Conservation (phyloP, 1,140 invertebrate species). For the Aphaenogaster floridana region DNA sequence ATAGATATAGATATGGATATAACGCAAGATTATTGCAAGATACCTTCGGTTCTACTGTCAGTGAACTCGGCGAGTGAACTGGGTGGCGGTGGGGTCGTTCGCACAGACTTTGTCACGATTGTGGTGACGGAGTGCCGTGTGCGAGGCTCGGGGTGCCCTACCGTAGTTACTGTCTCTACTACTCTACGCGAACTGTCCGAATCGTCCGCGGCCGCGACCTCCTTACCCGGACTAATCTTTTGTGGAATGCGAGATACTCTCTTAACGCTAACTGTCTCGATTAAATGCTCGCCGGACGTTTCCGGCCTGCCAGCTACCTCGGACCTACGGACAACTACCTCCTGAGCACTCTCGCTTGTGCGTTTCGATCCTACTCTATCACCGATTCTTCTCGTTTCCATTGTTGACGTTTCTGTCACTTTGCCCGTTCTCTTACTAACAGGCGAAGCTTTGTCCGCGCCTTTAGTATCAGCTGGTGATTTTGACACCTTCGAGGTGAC, state of each 20-base stretch:
- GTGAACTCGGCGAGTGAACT: conserved; percentile 86
- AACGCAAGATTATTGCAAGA: conserved; percentile 86
- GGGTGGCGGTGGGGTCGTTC: conserved; percentile 87
- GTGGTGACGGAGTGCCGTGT: conserved; percentile 86
- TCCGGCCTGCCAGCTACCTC: conserved; percentile 5
- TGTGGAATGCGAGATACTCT: conserved; percentile 83
- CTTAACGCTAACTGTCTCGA: conserved; percentile 61
- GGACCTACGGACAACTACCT: conserved; percentile 6
- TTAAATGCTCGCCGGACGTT: conserved; percentile 19
- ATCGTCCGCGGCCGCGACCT: conserved; percentile 66
- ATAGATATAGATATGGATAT: conserved; percentile 70
- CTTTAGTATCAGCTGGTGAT: background rate
- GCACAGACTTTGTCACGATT: conserved; percentile 87
- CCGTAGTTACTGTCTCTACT: conserved; percentile 76
- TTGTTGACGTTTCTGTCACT: conserved; percentile 55
- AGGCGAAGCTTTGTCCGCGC: background rate
- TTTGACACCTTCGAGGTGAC: conserved; percentile 22
- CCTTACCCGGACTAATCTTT: conserved; percentile 73
- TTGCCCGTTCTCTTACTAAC: background rate
- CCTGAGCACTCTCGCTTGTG: background rate
- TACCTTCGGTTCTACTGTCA: conserved; percentile 87
- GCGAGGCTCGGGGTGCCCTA: conserved; percentile 85
- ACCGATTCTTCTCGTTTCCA: conserved; percentile 69
- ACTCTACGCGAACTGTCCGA: conserved; percentile 68
- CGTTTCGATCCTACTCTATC: background rate